Evolutionary conservation across 2,113 vertebrate species (phyloP).

Genomic region (Prietella phreatophila): DNA sequence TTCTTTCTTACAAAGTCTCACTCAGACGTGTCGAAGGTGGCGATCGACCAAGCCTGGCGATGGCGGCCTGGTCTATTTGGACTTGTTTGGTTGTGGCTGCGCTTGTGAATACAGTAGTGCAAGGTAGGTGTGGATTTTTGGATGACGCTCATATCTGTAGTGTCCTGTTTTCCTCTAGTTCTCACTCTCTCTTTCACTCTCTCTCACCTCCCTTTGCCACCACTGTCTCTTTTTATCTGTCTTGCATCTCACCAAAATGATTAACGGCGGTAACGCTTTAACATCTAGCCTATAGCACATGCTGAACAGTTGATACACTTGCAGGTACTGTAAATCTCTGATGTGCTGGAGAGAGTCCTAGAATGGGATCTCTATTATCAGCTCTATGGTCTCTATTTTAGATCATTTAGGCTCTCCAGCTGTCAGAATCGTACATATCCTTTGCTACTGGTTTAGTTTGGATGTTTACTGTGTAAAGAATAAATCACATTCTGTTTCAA

Average conservation of each 20-base stretch:
- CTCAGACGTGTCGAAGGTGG: constrained; percentile 46
- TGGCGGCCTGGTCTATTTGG: constrained; percentile 59
- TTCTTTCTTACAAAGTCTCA: constrained; percentile 54
- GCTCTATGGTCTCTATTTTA: background rate
- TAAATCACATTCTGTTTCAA: background rate
- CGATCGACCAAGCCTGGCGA: constrained; percentile 44
- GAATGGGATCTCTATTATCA: background rate
- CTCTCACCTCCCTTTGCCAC: background rate
- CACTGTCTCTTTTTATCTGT: background rate
- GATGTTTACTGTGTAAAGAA: background rate
- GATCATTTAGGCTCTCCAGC: background rate
- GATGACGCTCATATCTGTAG: background rate
- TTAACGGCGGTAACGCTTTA: background rate
- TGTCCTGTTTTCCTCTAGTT: background rate
- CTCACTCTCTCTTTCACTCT: background rate
- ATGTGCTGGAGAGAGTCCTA: background rate
- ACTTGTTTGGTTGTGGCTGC: constrained; percentile 51
- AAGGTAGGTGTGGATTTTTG: constrained; percentile 61
- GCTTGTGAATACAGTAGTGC: constrained; percentile 51
- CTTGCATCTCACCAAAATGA: background rate
- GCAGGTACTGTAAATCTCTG: background rate
- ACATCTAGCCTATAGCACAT: background rate
- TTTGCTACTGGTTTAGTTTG: background rate
- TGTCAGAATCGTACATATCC: background rate
- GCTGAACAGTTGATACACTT: background rate